phyloP scores from a whole-genome alignment of 2,797 vertebrate genomes.

The Hydrocynus forskahlii region DNA sequence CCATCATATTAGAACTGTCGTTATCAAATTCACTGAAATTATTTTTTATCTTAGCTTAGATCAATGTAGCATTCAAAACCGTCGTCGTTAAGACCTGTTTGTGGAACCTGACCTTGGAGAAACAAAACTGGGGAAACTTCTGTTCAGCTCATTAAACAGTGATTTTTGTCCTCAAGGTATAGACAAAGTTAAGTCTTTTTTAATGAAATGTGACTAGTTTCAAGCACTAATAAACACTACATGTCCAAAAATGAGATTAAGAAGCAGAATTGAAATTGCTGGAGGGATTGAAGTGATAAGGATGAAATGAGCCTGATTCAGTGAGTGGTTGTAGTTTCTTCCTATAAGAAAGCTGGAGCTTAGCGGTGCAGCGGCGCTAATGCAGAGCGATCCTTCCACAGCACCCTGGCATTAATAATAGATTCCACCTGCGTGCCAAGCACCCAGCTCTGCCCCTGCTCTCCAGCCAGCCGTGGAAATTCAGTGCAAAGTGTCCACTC shows the following conservation, averaged over 20 bases:
- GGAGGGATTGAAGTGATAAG: not conserved
- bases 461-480: constrained; percentile 24
- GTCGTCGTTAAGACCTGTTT: too few relatives aligned
- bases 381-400: constrained; percentile 6
- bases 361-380: not conserved
- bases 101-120: too few relatives aligned
- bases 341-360: constrained; percentile 21
- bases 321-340: not conserved
- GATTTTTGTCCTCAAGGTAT: too few relatives aligned
- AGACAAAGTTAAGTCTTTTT: too few relatives aligned
- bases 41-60: too few relatives aligned
- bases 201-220: too few relatives aligned
- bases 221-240: not conserved
- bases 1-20: too few relatives aligned
- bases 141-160: too few relatives aligned
- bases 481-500: constrained; percentile 13
- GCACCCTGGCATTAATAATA: constrained; percentile 10
- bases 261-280: not conserved
- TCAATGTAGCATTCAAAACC: too few relatives aligned
- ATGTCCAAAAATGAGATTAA: not conserved
- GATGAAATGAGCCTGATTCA: not conserved
- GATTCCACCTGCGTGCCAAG: constrained; percentile 22
- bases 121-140: too few relatives aligned
- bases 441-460: not conserved
- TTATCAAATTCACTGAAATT: too few relatives aligned